Conservation (phyloP, 2,888 invertebrate species). For the Trichopria drosophilae region DNA sequence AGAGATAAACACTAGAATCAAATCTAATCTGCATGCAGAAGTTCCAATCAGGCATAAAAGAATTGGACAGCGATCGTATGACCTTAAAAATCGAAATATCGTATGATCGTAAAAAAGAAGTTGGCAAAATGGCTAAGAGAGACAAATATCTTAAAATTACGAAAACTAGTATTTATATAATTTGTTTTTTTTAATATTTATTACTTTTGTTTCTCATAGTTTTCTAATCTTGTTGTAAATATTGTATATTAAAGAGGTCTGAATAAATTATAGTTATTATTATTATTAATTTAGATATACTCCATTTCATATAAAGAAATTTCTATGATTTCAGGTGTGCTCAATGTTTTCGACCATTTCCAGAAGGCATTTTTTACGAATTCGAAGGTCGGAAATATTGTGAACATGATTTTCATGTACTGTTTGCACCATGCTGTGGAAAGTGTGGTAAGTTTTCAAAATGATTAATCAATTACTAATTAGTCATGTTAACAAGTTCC, state of each 20-base stretch:
- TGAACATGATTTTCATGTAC: conserved; percentile 97
- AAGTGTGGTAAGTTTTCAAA: conserved; percentile 64
- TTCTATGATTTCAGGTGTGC: conserved; percentile 74
- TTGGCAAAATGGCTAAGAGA: no score
- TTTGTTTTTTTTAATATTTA: no score
- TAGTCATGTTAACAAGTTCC: no score
- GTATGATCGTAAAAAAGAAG: no score
- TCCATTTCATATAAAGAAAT: conserved; percentile 7
- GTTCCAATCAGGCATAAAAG: no score
- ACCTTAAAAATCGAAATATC: no score
- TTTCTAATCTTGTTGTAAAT: neutral
- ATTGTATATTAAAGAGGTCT: conserved; percentile 3
- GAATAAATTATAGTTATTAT: conserved; percentile 10
- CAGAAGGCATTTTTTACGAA: conserved; percentile 97
- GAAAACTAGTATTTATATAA: no score
- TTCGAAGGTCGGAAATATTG: conserved; percentile 99
- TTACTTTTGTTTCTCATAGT: no score
- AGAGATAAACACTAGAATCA: no score
- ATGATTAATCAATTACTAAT: neutral
- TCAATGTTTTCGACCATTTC: conserved; percentile 97
- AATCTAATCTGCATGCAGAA: no score
- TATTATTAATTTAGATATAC: conserved; percentile 8
- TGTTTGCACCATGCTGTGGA: conserved; percentile 89
- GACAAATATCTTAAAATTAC: no score
- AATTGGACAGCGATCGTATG: no score